Conservation (phyloP, 2,113 vertebrate species). For the Elgaria multicarinata region DNA sequence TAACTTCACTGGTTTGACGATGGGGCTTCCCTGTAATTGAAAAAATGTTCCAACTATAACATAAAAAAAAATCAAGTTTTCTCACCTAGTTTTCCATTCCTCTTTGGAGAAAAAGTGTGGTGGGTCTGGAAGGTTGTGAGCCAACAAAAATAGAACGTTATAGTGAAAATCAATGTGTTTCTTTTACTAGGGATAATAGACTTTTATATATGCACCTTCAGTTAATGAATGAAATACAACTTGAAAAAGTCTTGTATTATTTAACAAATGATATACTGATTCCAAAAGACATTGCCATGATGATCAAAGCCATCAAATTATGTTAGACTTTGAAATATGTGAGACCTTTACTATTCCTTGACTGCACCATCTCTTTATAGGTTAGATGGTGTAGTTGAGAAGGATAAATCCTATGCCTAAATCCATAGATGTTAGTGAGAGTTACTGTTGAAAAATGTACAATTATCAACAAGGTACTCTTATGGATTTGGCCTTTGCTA, state of each 20-base stretch:
- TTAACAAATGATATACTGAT: background rate
- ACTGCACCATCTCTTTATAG: background rate
- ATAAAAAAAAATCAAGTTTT: background rate
- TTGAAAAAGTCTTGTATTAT: background rate
- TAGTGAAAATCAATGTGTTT: background rate
- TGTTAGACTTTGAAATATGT: background rate
- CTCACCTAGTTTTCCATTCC: constrained; percentile 18
- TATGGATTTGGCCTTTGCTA: too few species aligned
- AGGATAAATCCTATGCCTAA: background rate
- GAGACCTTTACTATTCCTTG: background rate
- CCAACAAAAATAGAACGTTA: background rate
- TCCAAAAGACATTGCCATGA: background rate
- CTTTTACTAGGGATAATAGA: background rate
- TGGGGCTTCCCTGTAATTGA: background rate
- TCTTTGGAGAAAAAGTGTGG: constrained; percentile 8
- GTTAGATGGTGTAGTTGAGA: background rate
- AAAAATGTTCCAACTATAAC: background rate
- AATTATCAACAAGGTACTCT: background rate
- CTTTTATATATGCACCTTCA: background rate
- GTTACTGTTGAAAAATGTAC: background rate
- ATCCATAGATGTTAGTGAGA: background rate
- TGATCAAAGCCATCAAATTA: background rate
- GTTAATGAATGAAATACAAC: background rate
- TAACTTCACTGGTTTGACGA: background rate
- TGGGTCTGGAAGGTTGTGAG: background rate